phyloP scores from a whole-genome alignment of 2,888 invertebrate species.

The Limnephilus rhombicus region DNA sequence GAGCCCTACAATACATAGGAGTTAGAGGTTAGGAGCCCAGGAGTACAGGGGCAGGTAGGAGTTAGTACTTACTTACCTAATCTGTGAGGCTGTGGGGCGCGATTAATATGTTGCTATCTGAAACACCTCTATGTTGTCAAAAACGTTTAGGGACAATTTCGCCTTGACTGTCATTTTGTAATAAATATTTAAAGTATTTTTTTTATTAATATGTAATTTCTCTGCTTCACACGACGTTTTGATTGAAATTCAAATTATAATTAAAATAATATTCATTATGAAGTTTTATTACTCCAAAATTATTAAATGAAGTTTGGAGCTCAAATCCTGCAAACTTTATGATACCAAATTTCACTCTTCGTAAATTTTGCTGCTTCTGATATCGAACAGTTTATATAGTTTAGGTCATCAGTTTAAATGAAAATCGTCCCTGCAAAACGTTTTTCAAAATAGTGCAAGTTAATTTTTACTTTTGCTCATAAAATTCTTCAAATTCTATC shows the following conservation, averaged over 20 bases:
- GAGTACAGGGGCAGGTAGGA: neutral
- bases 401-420: no score
- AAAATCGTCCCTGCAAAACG: neutral
- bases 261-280: no score
- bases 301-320: no score
- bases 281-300: neutral
- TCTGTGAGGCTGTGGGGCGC: conserved; percentile 8
- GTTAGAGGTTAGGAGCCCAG: neutral
- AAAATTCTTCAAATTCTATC: no score
- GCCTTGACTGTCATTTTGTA: neutral
- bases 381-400: neutral
- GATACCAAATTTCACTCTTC: no score
- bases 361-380: neutral
- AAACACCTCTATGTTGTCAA: neutral
- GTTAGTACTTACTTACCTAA: neutral
- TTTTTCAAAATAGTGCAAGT: no score
- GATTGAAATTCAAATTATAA: neutral
- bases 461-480: no score
- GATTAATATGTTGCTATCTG: conserved; percentile 14
- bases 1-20: neutral
- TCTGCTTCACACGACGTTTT: neutral
- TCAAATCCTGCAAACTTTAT: neutral
- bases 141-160: neutral
- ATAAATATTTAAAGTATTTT: neutral
- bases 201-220: neutral